Conservation (phyloP, 2,797 vertebrate species). For the Lithobates pipiens region DNA sequence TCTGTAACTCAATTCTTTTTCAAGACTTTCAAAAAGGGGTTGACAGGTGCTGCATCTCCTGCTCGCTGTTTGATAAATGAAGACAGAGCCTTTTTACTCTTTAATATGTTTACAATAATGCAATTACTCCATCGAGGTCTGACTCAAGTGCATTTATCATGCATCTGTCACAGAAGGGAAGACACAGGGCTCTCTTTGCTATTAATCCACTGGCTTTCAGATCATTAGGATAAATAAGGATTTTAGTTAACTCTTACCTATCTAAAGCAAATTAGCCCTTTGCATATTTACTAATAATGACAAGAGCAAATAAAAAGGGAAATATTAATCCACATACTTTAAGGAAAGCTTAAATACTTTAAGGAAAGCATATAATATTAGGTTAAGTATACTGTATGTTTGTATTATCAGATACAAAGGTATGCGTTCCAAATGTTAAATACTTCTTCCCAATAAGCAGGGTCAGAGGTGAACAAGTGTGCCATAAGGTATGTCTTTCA, state of each 20-base stretch:
- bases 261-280: background rate
- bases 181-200: conserved; percentile 18
- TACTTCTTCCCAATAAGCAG: too few species aligned
- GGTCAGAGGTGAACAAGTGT: too few species aligned
- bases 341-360: too few species aligned
- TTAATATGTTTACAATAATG: conserved; percentile 53
- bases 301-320: background rate
- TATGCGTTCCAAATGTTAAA: too few species aligned
- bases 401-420: too few species aligned
- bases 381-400: too few species aligned
- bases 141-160: conserved; percentile 36
- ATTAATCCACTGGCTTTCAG: background rate
- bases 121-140: conserved; percentile 33
- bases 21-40: background rate
- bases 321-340: background rate
- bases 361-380: too few species aligned
- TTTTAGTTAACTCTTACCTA: background rate
- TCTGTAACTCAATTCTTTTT: conserved; percentile 13
- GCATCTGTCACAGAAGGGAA: conserved; percentile 20
- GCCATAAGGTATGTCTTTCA: too few species aligned
- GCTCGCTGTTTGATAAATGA: conserved; percentile 37
- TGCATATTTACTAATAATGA: background rate
- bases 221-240: conserved; percentile 7
- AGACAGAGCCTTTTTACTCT: conserved; percentile 29
- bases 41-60: conserved; percentile 31